These are phyloP conservation scores for Neostethus bicornis DNA, from an alignment of 2,797 vertebrate genomes.

Conservation along the genomic window DNA sequence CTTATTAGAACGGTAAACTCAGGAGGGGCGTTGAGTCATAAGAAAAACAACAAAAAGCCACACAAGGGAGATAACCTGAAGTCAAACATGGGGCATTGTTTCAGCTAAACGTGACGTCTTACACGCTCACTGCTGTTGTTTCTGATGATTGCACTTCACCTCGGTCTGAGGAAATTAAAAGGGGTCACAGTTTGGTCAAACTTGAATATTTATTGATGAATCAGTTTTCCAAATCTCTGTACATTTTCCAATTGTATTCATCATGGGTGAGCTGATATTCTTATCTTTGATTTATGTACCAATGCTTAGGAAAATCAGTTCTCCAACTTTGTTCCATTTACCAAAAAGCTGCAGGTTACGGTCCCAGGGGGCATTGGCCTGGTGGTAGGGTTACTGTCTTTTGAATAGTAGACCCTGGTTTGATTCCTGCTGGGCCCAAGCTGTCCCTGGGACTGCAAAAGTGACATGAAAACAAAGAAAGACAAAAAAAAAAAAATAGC, in stretches of 20 bases:
- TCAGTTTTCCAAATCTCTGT: neutral
- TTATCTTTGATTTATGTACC: too few relatives aligned
- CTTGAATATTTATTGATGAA: neutral
- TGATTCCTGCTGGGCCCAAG: too few relatives aligned
- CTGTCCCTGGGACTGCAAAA: too few relatives aligned
- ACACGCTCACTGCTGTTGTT: neutral
- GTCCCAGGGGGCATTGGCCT: too few relatives aligned
- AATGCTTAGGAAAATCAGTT: too few relatives aligned
- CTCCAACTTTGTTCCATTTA: too few relatives aligned
- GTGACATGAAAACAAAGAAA: too few relatives aligned
- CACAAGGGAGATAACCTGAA: neutral
- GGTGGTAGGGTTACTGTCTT: too few relatives aligned
- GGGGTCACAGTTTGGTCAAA: neutral
- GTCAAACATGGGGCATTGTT: neutral
- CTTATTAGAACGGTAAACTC: neutral
- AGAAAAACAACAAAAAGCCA: neutral
- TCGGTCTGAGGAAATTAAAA: neutral
- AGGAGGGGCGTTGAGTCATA: conserved; percentile 1
- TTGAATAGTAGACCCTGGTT: too few relatives aligned
- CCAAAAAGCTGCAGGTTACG: too few relatives aligned
- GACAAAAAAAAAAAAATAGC: too few relatives aligned
- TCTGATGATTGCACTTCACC: neutral
- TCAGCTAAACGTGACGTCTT: conserved; percentile 1
- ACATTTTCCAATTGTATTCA: neutral
- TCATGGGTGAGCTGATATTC: too few relatives aligned